phyloP scores from a whole-genome alignment of 2,797 vertebrate species.

The Bovichtus variegatus region DNA sequence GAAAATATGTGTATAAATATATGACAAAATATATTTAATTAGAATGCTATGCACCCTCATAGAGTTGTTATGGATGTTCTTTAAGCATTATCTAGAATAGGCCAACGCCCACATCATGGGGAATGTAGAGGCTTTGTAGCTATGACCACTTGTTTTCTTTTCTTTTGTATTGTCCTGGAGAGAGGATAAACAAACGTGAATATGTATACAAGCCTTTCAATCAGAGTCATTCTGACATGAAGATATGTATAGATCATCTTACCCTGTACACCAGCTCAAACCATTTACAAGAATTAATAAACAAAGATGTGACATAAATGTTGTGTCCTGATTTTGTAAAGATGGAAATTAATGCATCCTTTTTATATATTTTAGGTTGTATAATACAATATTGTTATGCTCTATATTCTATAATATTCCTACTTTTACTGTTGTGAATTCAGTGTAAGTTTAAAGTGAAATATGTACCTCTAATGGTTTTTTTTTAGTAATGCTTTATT shows the following conservation, averaged over 20 bases:
- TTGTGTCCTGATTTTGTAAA: conserved; percentile 12
- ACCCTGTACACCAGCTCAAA: conserved; percentile 96
- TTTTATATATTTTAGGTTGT: background rate
- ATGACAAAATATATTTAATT: conserved; percentile 89
- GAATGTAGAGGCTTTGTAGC: conserved; percentile 97
- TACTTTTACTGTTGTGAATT: background rate
- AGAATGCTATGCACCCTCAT: conserved; percentile 93
- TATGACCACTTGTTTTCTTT: conserved; percentile 91
- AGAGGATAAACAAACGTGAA: conserved; percentile 83
- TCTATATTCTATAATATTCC: background rate
- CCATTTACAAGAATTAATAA: conserved; percentile 95
- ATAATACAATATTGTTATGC: no score
- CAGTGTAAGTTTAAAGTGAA: background rate
- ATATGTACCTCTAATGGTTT: background rate
- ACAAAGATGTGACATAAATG: conserved; percentile 89
- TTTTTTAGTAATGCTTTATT: background rate
- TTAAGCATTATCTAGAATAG: conserved; percentile 89
- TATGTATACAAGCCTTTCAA: conserved; percentile 90
- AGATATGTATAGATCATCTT: conserved; percentile 93
- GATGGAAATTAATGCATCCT: background rate
- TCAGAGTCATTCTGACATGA: conserved; percentile 85
- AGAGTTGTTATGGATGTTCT: conserved; percentile 91
- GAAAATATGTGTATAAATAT: conserved; percentile 90
- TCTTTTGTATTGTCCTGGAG: conserved; percentile 91
- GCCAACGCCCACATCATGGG: conserved; percentile 90